phyloP scores from a whole-genome alignment of 2,888 invertebrate genomes.

The Gortyna flavago region DNA sequence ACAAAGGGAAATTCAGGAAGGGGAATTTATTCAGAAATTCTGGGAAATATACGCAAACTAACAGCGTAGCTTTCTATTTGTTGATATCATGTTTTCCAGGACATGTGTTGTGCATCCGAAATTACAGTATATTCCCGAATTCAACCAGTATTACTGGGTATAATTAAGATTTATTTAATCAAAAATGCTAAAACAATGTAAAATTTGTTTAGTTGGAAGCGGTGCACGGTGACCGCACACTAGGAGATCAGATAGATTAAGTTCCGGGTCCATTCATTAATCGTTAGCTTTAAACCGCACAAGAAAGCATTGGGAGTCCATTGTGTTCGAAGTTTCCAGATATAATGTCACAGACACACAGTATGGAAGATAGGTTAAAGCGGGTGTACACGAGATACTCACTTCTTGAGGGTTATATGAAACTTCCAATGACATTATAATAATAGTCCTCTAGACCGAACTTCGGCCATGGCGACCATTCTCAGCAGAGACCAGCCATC shows the following conservation, averaged over 20 bases:
- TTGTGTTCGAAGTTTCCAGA: slow-evolving; percentile 46
- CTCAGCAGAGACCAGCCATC: no score
- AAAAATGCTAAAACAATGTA: background rate
- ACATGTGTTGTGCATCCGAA: background rate
- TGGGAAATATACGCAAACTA: background rate
- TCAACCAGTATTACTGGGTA: background rate
- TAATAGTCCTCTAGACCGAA: background rate
- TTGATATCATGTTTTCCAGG: background rate
- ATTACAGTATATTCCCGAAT: background rate
- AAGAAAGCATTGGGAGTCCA: slow-evolving; percentile 37
- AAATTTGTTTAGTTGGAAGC: slow-evolving; percentile 4
- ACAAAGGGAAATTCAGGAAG: background rate
- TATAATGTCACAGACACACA: slow-evolving; percentile 22
- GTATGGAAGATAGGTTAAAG: background rate
- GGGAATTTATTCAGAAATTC: background rate
- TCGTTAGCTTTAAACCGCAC: slow-evolving; percentile 42
- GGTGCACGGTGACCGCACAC: background rate
- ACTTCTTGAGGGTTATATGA: background rate
- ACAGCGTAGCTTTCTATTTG: background rate
- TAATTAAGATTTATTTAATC: background rate
- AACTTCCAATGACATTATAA: background rate
- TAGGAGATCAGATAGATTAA: slow-evolving; percentile 36
- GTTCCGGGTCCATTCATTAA: slow-evolving; percentile 47
- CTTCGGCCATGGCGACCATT: background rate
- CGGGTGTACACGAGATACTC: background rate